Evolutionary conservation across 2,888 invertebrate genomes (phyloP).

Genomic region (Neria commutata): DNA sequence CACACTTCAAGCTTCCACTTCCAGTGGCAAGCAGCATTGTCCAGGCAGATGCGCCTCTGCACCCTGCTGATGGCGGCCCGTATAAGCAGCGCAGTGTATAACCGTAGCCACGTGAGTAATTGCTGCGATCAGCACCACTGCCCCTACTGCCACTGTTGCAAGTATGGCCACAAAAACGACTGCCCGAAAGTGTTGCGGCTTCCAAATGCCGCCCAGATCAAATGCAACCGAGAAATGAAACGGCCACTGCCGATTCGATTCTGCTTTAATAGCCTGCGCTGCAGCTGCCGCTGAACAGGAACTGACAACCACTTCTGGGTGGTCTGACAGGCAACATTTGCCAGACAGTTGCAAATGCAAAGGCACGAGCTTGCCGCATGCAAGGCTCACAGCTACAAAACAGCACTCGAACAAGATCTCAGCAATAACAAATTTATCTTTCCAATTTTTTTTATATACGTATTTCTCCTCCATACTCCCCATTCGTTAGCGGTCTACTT

Average conservation of each 20-base stretch:
- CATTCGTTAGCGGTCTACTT: too few relatives aligned
- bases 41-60: conserved; percentile 32
- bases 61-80: conserved; percentile 9
- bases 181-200: conserved; percentile 26
- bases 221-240: conserved; percentile 33
- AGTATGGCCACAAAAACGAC: conserved; percentile 10
- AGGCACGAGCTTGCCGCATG: too few relatives aligned
- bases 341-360: background rate
- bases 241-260: conserved; percentile 22
- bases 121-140: conserved; percentile 42
- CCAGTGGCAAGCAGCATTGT: too few relatives aligned
- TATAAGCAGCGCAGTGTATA: too few relatives aligned
- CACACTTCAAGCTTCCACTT: conserved; percentile 49
- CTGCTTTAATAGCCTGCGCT: conserved; percentile 31
- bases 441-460: too few relatives aligned
- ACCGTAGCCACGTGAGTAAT: too few relatives aligned
- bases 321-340: conserved; percentile 43
- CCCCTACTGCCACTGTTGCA: background rate
- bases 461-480: too few relatives aligned
- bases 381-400: background rate
- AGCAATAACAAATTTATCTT: too few relatives aligned
- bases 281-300: conserved; percentile 44
- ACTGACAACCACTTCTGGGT: conserved; percentile 39
- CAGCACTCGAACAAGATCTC: background rate
- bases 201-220: conserved; percentile 16